Conservation (phyloP, 2,888 invertebrate genomes). For the Anodontia alba region DNA sequence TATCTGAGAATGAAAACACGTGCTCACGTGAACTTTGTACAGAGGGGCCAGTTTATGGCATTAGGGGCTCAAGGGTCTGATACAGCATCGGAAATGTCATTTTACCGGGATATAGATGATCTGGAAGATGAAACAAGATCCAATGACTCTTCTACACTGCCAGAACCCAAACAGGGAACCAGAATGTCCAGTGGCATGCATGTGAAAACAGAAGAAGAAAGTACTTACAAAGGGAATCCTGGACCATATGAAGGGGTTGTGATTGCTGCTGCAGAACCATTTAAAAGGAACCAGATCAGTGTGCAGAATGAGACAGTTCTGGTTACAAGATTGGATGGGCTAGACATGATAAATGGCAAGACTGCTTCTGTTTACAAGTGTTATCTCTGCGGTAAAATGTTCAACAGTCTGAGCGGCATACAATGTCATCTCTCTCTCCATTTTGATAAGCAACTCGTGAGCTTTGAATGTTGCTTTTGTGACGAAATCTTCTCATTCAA, state of each 20-base stretch:
- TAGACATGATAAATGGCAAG: slow-evolving; percentile 75
- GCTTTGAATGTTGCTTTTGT: slow-evolving; percentile 80
- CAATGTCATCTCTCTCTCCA: slow-evolving; percentile 83
- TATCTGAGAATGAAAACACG: slow-evolving; percentile 76
- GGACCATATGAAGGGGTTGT: slow-evolving; percentile 37
- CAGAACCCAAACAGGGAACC: not conserved
- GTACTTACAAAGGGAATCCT: slow-evolving; percentile 20
- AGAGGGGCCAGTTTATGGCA: slow-evolving; percentile 29
- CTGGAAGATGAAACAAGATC: slow-evolving; percentile 48
- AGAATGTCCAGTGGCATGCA: not conserved
- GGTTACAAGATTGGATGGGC: slow-evolving; percentile 80
- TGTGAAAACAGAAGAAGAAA: slow-evolving; percentile 13
- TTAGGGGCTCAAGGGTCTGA: slow-evolving; percentile 34
- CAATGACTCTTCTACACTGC: slow-evolving; percentile 38
- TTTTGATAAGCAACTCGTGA: slow-evolving; percentile 75
- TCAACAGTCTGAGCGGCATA: slow-evolving; percentile 76
- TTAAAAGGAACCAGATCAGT: slow-evolving; percentile 57
- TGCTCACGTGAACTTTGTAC: slow-evolving; percentile 56
- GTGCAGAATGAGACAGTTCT: slow-evolving; percentile 81
- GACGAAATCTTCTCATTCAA: slow-evolving; percentile 80
- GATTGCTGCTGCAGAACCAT: slow-evolving; percentile 44
- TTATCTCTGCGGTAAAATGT: slow-evolving; percentile 82
- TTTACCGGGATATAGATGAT: slow-evolving; percentile 32
- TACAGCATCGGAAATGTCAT: not conserved
- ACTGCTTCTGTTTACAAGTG: slow-evolving; percentile 82